phyloP scores from a whole-genome alignment of 2,888 invertebrate genomes.

The Plebejus argus region DNA sequence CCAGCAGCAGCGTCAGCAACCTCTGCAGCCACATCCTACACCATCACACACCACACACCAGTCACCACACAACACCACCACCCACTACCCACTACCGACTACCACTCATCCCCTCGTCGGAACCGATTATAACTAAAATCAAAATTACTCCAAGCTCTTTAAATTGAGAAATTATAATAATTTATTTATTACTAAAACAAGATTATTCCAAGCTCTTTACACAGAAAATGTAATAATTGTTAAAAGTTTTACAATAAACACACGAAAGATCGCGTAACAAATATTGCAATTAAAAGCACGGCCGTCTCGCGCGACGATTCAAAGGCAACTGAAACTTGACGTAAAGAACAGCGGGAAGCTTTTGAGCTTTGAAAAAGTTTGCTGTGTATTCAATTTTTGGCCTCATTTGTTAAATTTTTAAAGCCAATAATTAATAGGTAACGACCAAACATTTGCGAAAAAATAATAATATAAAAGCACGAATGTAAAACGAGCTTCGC shows the following conservation, averaged over 20 bases:
- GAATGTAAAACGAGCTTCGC: not conserved
- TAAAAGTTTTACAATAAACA: not conserved
- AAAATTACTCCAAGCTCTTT: not conserved
- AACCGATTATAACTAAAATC: not conserved
- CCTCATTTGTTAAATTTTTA: not conserved
- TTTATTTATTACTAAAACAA: not conserved
- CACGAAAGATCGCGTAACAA: conserved; percentile 32
- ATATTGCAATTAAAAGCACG: not conserved
- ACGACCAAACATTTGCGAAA: not conserved
- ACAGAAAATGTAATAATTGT: not conserved
- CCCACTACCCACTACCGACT: conserved; percentile 32
- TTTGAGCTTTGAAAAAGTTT: not conserved
- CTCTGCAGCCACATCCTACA: conserved; percentile 61
- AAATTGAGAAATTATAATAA: not conserved
- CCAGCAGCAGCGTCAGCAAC: conserved; percentile 57
- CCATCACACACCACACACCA: conserved; percentile 50
- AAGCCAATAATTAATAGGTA: not conserved
- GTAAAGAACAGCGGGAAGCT: not conserved
- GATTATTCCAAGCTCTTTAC: not conserved
- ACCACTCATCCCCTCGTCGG: conserved; percentile 41
- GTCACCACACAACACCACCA: not conserved
- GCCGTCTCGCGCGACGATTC: conserved; percentile 25
- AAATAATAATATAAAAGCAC: not conserved
- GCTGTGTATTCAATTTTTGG: not conserved
- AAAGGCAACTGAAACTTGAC: conserved; percentile 34